phyloP scores from a whole-genome alignment of 2,113 vertebrate species.

The Pelodiscus sinensis region DNA sequence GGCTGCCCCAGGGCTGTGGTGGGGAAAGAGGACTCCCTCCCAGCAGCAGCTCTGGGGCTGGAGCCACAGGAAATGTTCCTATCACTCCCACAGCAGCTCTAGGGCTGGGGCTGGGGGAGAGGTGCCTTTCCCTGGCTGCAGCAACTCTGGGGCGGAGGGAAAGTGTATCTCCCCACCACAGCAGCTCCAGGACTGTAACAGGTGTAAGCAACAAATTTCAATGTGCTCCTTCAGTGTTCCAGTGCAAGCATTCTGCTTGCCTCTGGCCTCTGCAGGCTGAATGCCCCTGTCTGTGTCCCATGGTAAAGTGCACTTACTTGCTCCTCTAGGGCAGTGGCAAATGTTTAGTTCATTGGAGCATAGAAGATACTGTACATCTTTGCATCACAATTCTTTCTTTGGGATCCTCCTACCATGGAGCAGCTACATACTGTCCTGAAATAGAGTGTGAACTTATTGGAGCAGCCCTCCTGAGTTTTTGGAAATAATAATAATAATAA shows the following conservation, averaged over 20 bases:
- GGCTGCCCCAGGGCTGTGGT: no score
- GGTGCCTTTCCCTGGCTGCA: no score
- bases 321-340: neutral
- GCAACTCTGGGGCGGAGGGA: no score
- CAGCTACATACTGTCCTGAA: neutral
- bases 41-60: no score
- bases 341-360: conserved; percentile 11
- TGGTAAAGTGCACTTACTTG: neutral
- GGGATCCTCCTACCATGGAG: neutral
- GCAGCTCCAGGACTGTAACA: no score
- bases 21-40: no score
- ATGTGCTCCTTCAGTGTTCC: neutral
- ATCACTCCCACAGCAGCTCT: no score
- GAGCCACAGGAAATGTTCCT: no score
- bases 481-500: neutral
- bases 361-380: neutral
- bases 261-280: neutral
- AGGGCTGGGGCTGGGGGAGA: no score
- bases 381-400: neutral
- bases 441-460: neutral
- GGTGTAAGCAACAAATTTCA: neutral
- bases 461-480: conserved; percentile 16
- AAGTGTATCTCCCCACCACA: no score
- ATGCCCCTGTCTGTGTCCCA: neutral
- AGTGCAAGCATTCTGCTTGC: neutral